These are phyloP conservation scores for Aphyosemion australe DNA, from an alignment of 2,113 vertebrate species.

Conservation along the genomic window DNA sequence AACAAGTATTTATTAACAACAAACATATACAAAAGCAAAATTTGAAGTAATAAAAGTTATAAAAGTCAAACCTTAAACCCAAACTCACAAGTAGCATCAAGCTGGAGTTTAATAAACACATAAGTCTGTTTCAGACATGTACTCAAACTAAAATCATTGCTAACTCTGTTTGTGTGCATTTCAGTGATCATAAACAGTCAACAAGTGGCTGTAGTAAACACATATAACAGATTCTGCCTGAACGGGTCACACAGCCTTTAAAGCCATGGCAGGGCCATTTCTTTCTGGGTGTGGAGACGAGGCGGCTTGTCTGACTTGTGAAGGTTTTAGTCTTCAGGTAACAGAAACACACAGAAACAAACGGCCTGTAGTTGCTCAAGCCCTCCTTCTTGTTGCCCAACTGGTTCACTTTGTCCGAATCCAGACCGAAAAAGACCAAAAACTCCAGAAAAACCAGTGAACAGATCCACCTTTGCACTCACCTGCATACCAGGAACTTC, in stretches of 20 bases:
- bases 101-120: no score
- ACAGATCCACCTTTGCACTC: slow-evolving; percentile 51
- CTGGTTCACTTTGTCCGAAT: neutral
- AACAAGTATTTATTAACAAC: neutral
- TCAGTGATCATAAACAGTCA: neutral
- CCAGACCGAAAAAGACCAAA: neutral
- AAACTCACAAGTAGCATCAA: no score
- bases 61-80: neutral
- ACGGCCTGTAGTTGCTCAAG: slow-evolving; percentile 2
- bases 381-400: neutral
- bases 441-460: neutral
- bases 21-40: no score
- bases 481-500: slow-evolving; percentile 79
- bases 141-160: no score
- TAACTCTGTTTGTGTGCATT: no score
- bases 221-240: neutral
- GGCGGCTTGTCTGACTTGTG: neutral
- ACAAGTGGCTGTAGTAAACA: no score
- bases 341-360: neutral
- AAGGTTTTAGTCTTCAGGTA: slow-evolving; percentile 1
- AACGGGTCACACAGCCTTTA: neutral
- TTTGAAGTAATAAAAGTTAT: neutral
- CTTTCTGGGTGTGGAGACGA: neutral
- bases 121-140: no score
- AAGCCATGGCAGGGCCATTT: neutral